Percentiles rank a stretch among this genome's conserved stretches.
Conservation (phyloP, 2,888 invertebrate species). For the Laspeyria flexula region DNA sequence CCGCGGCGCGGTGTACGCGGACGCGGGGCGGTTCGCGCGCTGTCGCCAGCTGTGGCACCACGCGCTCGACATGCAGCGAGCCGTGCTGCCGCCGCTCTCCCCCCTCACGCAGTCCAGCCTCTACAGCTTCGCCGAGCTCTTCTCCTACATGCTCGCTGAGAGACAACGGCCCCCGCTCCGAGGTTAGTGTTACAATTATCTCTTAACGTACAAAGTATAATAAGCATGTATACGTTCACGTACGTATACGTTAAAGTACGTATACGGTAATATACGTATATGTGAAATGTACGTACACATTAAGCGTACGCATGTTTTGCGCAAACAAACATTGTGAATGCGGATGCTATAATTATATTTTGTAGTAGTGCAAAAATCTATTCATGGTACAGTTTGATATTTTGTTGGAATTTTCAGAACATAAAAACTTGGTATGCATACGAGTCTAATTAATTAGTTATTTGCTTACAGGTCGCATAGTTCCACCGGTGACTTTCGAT, state of each 20-base stretch:
- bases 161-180: conserved; percentile 89
- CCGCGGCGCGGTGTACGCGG: conserved; percentile 97
- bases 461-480: conserved; percentile 85
- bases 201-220: no score
- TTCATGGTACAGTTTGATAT: no score
- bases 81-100: conserved; percentile 95
- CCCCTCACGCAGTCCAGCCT: conserved; percentile 98
- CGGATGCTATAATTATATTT: no score
- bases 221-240: no score
- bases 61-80: conserved; percentile 98
- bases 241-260: no score
- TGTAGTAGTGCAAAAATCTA: no score
- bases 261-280: no score
- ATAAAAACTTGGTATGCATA: neutral
- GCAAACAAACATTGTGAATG: no score
- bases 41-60: conserved; percentile 99
- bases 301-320: no score
- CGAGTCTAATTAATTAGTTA: neutral
- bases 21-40: conserved; percentile 95
- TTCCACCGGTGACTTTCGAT: conserved; percentile 92
- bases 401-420: neutral
- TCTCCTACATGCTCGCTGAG: conserved; percentile 97
- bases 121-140: conserved; percentile 97
- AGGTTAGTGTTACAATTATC: no score
- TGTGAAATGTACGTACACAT: no score